phyloP scores from a whole-genome alignment of 2,888 invertebrate species.

The Tiliacea aurago region DNA sequence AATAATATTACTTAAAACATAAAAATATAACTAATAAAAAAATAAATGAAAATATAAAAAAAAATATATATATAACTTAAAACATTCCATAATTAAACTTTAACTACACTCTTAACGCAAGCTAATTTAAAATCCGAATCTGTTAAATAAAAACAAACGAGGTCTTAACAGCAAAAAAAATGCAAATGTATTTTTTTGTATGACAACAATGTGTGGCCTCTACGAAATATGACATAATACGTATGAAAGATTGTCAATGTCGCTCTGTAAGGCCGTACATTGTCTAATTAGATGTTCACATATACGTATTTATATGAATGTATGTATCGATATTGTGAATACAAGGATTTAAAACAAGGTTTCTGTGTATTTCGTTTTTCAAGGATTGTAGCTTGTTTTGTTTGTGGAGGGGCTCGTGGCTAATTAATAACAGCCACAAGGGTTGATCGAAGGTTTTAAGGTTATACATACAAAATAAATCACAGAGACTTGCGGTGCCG shows the following conservation, averaged over 20 bases:
- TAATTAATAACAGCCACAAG: too few relatives aligned
- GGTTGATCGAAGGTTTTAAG: too few relatives aligned
- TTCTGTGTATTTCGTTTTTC: not conserved
- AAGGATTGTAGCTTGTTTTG: not conserved
- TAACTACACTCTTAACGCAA: not conserved
- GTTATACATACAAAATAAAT: too few relatives aligned
- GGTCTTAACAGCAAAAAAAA: slow-evolving; percentile 45
- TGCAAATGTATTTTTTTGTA: slow-evolving; percentile 38
- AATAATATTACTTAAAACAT: too few relatives aligned
- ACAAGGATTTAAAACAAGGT: slow-evolving; percentile 28
- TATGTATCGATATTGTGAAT: slow-evolving; percentile 12
- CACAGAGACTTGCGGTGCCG: too few relatives aligned
- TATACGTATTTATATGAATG: slow-evolving; percentile 12
- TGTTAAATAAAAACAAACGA: slow-evolving; percentile 19
- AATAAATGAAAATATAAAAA: too few relatives aligned
- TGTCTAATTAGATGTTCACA: slow-evolving; percentile 56
- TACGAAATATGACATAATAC: slow-evolving; percentile 58
- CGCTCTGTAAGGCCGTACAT: slow-evolving; percentile 56
- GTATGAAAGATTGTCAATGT: slow-evolving; percentile 69
- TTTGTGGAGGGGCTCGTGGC: not conserved
- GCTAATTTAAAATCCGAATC: slow-evolving; percentile 4
- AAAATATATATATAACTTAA: too few relatives aligned
- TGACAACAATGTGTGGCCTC: slow-evolving; percentile 52
- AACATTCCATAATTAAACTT: not conserved
- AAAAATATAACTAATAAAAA: too few relatives aligned